These are phyloP conservation scores for Amphiura filiformis DNA, from an alignment of 35 echinoderm and acorn worm species.

Conservation along the genomic window DNA sequence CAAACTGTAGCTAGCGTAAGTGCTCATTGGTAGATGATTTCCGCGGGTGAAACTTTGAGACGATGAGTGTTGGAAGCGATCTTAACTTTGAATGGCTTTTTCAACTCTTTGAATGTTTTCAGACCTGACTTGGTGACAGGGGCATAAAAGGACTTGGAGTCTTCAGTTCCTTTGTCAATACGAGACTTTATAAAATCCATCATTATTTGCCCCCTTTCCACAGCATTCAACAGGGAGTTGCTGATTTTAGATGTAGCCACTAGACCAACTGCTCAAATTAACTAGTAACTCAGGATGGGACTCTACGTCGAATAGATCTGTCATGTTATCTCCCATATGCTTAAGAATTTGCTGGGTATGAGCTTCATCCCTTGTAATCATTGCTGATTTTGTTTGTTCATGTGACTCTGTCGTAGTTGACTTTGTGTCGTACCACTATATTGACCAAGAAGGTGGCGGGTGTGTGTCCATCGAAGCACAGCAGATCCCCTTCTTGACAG, in stretches of 20 bases:
- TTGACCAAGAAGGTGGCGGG: slow-evolving; percentile 17
- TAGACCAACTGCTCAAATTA: not conserved
- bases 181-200: not conserved
- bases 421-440: not conserved
- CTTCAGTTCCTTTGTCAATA: not conserved
- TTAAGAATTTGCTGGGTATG: not conserved
- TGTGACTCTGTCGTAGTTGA: not conserved
- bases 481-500: slow-evolving; percentile 14
- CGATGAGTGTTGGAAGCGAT: not conserved
- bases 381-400: slow-evolving; percentile 13
- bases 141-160: too few relatives aligned
- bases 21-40: slow-evolving; percentile 2
- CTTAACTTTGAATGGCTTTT: not conserved
- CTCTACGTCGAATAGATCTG: not conserved
- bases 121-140: slow-evolving; percentile 7
- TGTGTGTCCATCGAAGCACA: not conserved
- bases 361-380: slow-evolving; percentile 7
- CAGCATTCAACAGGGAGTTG: not conserved
- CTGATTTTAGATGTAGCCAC: not conserved
- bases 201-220: not conserved
- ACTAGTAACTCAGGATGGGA: not conserved
- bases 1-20: not conserved
- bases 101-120: slow-evolving; percentile 16
- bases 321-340: slow-evolving; percentile 21
- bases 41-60: not conserved